These are phyloP conservation scores for Pheosia gnoma DNA, from an alignment of 2,888 invertebrate species.

Conservation along the genomic window DNA sequence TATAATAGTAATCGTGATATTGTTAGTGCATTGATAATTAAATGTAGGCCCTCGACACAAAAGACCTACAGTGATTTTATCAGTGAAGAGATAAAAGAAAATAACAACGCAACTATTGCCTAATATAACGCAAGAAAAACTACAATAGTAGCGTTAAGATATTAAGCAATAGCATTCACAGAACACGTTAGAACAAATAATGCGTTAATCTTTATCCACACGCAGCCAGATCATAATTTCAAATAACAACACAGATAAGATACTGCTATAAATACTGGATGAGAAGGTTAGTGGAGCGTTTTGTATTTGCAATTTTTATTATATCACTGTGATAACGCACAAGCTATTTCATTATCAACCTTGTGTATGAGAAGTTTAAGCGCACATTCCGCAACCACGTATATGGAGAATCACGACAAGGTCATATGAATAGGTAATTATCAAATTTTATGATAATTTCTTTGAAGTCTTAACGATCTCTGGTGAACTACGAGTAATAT, in stretches of 20 bases:
- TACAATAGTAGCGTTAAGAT: constrained; percentile 4
- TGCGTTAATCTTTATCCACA: constrained; percentile 15
- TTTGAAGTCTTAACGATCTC: constrained; percentile 46
- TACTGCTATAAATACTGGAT: constrained; percentile 39
- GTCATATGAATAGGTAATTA: constrained; percentile 55
- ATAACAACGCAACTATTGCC: not conserved
- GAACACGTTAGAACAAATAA: constrained; percentile 6
- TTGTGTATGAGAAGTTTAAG: constrained; percentile 19
- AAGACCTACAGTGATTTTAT: too few relatives aligned
- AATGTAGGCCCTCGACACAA: too few relatives aligned
- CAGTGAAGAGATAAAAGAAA: not conserved
- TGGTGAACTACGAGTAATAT: constrained; percentile 37
- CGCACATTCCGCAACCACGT: constrained; percentile 29
- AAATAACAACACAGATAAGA: constrained; percentile 48
- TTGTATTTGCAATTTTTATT: constrained; percentile 46
- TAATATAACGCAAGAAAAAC: not conserved
- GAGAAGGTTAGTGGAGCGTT: constrained; percentile 41
- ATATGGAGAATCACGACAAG: constrained; percentile 39
- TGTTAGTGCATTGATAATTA: too few relatives aligned
- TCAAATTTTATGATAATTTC: constrained; percentile 60
- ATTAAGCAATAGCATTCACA: constrained; percentile 10
- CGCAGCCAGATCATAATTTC: constrained; percentile 36
- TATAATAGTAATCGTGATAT: too few relatives aligned
- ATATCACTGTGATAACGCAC: constrained; percentile 43
- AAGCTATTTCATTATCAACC: constrained; percentile 25